Evolutionary conservation across 2,888 invertebrate species (phyloP).

Genomic region (Amphimallon solstitiale): DNA sequence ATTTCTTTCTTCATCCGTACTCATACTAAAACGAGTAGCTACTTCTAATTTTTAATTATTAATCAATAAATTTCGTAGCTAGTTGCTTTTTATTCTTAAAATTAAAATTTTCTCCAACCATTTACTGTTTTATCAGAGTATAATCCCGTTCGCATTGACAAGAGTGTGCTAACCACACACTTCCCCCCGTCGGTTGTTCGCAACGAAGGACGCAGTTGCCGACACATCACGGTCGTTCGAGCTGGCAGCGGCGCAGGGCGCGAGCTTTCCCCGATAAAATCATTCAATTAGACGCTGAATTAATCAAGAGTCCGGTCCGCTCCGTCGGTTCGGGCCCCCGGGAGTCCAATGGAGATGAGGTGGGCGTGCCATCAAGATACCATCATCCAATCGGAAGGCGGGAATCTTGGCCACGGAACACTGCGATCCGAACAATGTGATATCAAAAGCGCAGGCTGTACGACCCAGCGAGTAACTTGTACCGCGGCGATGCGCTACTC

Average conservation of each 20-base stretch:
- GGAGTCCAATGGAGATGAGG: slow-evolving; percentile 55
- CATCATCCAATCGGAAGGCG: slow-evolving; percentile 52
- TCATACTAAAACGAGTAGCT: no score
- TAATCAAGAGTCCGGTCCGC: slow-evolving; percentile 43
- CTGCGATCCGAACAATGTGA: slow-evolving; percentile 58
- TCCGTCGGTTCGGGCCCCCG: slow-evolving; percentile 36
- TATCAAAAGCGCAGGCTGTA: slow-evolving; percentile 53
- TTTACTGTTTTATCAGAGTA: no score
- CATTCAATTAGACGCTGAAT: slow-evolving; percentile 37
- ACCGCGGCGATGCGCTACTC: slow-evolving; percentile 38
- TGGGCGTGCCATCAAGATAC: slow-evolving; percentile 54
- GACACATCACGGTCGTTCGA: neutral
- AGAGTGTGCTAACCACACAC: no score
- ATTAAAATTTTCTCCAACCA: no score
- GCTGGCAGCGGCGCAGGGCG: slow-evolving; percentile 9
- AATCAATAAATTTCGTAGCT: no score
- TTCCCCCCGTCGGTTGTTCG: no score
- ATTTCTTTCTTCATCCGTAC: no score
- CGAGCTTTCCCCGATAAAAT: slow-evolving; percentile 33
- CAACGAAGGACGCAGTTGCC: neutral
- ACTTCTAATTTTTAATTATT: no score
- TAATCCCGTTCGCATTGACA: no score
- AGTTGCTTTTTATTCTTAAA: no score
- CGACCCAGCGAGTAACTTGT: slow-evolving; percentile 5
- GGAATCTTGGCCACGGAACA: slow-evolving; percentile 50